Percentiles rank a stretch among this genome's conserved stretches.
Conservation (phyloP, 2,888 invertebrate genomes). For the Drosophila meridionalis region DNA sequence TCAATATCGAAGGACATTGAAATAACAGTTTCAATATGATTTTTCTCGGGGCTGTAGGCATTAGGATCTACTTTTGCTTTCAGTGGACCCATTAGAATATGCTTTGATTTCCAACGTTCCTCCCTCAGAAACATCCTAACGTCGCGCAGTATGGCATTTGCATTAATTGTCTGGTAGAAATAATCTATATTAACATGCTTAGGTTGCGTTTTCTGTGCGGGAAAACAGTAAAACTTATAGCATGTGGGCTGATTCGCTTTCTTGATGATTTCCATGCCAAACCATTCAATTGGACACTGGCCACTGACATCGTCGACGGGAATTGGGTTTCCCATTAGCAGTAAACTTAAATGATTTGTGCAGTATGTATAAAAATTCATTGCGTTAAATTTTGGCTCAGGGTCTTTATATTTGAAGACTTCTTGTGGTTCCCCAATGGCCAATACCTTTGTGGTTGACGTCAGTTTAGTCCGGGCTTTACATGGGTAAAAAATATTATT, state of each 20-base stretch:
- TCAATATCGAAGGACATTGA: background rate
- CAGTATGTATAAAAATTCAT: background rate
- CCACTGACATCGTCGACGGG: conserved; percentile 26
- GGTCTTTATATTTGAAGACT: background rate
- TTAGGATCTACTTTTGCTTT: background rate
- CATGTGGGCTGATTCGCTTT: conserved; percentile 14
- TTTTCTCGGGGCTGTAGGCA: background rate
- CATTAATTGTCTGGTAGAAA: conserved; percentile 2
- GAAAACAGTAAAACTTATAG: conserved; percentile 21
- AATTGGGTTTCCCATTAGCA: conserved; percentile 16
- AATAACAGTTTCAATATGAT: background rate
- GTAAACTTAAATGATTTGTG: background rate
- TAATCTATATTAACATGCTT: background rate
- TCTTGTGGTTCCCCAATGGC: background rate
- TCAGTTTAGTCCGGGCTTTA: background rate
- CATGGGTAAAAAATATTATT: background rate
- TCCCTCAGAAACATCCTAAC: background rate
- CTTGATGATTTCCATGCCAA: background rate
- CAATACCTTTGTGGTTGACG: conserved; percentile 1
- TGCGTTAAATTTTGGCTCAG: background rate
- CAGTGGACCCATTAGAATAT: background rate
- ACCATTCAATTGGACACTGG: background rate
- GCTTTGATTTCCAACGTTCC: background rate
- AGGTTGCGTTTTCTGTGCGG: background rate
- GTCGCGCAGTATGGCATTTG: conserved; percentile 1